phyloP scores from a whole-genome alignment of 92 coral and sea anemone species.

The Porites evermanni region DNA sequence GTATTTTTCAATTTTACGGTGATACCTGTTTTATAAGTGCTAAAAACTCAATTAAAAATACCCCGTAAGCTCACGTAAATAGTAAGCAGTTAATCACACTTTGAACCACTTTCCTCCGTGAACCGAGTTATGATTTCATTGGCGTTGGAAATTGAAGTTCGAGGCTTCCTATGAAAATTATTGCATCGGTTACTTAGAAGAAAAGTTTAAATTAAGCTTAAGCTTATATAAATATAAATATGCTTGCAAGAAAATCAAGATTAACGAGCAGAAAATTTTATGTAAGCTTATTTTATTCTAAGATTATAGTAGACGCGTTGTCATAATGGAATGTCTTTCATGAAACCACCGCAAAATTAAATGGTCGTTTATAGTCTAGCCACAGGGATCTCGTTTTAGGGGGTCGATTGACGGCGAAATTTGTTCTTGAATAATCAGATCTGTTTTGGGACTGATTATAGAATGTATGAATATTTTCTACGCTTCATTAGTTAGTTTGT shows the following conservation, averaged over 20 bases:
- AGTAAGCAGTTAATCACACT: background rate
- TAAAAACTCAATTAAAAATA: conserved; percentile 5
- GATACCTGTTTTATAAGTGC: background rate
- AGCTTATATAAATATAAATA: background rate
- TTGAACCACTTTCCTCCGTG: no score
- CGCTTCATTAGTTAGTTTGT: conserved; percentile 13
- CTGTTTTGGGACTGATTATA: background rate
- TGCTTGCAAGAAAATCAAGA: background rate
- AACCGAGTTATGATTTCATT: no score
- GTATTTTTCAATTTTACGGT: background rate
- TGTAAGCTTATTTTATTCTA: background rate
- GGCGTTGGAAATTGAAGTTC: no score
- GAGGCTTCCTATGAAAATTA: no score
- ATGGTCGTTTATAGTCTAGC: background rate
- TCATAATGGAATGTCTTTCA: background rate
- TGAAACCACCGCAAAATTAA: background rate
- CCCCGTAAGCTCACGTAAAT: background rate
- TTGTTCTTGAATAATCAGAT: background rate
- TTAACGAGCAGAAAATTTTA: no score
- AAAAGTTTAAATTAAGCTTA: no score
- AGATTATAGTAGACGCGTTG: background rate
- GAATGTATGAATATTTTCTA: conserved; percentile 1
- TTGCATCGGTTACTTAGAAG: no score
- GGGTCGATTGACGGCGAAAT: background rate
- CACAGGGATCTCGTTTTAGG: background rate